Conservation (phyloP, 1,140 invertebrate genomes). For the Formica exsecta region DNA sequence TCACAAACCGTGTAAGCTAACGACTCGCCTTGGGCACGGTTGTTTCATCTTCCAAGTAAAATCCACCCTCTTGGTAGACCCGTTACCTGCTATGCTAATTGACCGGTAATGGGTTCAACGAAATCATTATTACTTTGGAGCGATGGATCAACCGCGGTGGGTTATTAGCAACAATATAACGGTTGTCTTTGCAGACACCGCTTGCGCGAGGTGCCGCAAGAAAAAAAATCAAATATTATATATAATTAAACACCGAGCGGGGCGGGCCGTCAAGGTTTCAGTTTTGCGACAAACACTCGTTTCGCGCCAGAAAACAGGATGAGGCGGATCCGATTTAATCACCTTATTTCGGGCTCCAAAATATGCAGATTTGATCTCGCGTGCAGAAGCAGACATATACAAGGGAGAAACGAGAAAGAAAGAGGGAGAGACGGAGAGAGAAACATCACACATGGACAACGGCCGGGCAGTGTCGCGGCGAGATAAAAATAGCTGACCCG, state of each 20-base stretch:
- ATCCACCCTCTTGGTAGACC: conserved; percentile 35
- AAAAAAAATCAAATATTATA: conserved; percentile 7
- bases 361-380: conserved; percentile 41
- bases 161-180: conserved; percentile 49
- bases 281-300: conserved; percentile 2
- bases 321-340: conserved; percentile 8
- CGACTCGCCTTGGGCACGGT: conserved; percentile 47
- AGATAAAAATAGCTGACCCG: conserved; percentile 64
- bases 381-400: conserved; percentile 25
- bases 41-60: conserved; percentile 52
- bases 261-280: not conserved
- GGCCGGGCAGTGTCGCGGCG: conserved; percentile 26
- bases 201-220: not conserved
- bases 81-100: conserved; percentile 50
- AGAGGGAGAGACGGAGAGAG: conserved; percentile 15
- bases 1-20: conserved; percentile 33
- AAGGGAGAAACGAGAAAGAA: not conserved
- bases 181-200: conserved; percentile 24
- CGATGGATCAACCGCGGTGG: not conserved
- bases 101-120: not conserved
- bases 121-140: conserved; percentile 34
- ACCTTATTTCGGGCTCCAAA: conserved; percentile 2
- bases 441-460: conserved; percentile 31
- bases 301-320: conserved; percentile 12
- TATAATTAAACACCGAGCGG: not conserved